A percentile compares a stretch with the other conserved stretches of the same genome.
Conservation (phyloP, 2,797 vertebrate species). For the Clarias pachynema region DNA sequence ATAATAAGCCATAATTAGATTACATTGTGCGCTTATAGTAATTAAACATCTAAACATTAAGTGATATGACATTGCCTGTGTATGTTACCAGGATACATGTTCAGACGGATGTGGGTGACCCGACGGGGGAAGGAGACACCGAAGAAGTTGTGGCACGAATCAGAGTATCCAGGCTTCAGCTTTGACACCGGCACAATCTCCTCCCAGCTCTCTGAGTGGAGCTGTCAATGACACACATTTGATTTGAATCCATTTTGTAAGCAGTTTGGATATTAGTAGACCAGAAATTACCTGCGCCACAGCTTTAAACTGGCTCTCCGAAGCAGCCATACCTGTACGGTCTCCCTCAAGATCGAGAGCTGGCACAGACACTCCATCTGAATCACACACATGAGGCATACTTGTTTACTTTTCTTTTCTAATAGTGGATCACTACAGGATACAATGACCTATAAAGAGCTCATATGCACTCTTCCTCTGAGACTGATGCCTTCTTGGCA, state of each 20-base stretch:
- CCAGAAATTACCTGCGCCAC: conserved; percentile 69
- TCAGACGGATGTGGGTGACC: conserved; percentile 85
- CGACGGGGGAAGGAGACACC: conserved; percentile 63
- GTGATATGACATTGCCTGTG: neutral
- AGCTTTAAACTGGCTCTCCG: conserved; percentile 67
- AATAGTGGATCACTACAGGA: neutral
- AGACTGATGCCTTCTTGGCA: neutral
- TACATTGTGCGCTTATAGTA: neutral
- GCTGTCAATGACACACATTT: conserved; percentile 63
- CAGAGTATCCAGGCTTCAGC: conserved; percentile 74
- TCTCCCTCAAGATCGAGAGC: conserved; percentile 67
- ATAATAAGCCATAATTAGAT: neutral
- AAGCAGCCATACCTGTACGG: conserved; percentile 76
- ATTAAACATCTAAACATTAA: neutral
- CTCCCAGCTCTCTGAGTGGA: conserved; percentile 75
- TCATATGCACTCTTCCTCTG: neutral
- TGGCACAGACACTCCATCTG: conserved; percentile 65
- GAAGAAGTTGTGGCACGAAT: conserved; percentile 81
- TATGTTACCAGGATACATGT: conserved; percentile 82
- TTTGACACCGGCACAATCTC: conserved; percentile 71
- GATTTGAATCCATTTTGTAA: conserved; percentile 3
- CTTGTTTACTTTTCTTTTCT: neutral
- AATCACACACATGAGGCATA: neutral
- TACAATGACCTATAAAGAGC: neutral
- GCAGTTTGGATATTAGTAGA: neutral